Evolutionary conservation across 2,888 invertebrate species (phyloP).

Genomic region (Epinotia nisella): DNA sequence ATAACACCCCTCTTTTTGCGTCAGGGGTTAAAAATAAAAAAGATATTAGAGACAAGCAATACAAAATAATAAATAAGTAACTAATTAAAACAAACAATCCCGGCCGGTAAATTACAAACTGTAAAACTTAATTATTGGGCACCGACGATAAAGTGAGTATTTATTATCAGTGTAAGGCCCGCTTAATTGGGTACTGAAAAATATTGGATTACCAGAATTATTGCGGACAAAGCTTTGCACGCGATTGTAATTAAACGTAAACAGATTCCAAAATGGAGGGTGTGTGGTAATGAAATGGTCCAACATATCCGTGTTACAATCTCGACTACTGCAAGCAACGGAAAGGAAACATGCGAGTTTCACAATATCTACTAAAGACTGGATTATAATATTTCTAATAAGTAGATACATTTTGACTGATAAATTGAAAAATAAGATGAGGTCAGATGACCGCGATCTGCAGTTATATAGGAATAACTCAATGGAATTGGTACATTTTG

Average conservation of each 20-base stretch:
- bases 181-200: slow-evolving; percentile 40
- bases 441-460: too few relatives aligned
- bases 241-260: slow-evolving; percentile 32
- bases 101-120: slow-evolving; percentile 1
- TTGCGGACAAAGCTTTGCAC: slow-evolving; percentile 29
- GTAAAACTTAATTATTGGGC: slow-evolving; percentile 23
- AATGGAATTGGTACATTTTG: too few relatives aligned
- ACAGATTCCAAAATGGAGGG: slow-evolving; percentile 12
- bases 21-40: too few relatives aligned
- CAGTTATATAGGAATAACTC: too few relatives aligned
- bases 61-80: not conserved
- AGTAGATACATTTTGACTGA: too few relatives aligned
- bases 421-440: too few relatives aligned
- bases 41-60: not conserved
- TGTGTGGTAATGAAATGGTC: not conserved
- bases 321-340: not conserved
- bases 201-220: slow-evolving; percentile 35
- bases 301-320: not conserved
- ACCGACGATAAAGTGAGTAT: slow-evolving; percentile 13
- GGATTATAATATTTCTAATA: not conserved
- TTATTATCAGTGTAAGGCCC: slow-evolving; percentile 17
- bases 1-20: too few relatives aligned
- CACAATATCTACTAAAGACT: not conserved
- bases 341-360: not conserved
- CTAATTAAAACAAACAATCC: slow-evolving; percentile 14